Evolutionary conservation across 2,797 vertebrate genomes (phyloP), one percentile per base, ranked within the genome.

Genomic region (Amblyraja radiata): DNA sequence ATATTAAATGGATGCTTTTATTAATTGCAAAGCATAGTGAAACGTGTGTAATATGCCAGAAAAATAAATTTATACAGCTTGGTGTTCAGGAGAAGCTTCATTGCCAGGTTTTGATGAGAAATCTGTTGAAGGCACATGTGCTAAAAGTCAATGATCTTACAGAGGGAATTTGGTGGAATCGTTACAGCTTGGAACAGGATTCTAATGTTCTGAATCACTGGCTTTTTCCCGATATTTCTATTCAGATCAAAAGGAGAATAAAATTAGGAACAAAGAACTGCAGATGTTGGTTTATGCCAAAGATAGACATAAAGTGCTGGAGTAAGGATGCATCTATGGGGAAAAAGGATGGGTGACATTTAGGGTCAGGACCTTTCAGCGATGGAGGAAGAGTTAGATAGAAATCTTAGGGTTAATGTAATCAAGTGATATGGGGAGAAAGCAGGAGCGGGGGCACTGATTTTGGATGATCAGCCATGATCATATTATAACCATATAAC

Each of bases 1-100:
- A 32, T 21, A 9, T 90, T 90, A 54, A 90, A 71, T 90, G 36
- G 71, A 71, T 90, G 86, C 39, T 71, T 68, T 23, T 32, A 71
- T 39, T 90, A 90, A 90, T 32, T 71, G 58, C 21, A 90, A 90
- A 90, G 63, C 32, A 90, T 18, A 71, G 65, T 90, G 65, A 7
- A 18, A 68, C 86, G 1, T 90, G 32, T 63, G 68, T 90, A 90
- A 39, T 71, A 68, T 23, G 9, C 61, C 63, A 39, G 63, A 39
- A 5, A 90, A 71, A 71, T 36, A 6, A 36, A 90, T 71, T 0
- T 21, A 71, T 23, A 32, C 68, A 68, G 11, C 13, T 90, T 63
- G 68, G n/a, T 39, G 58, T 71, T 63, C 86, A 90, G 16, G 68
- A 61, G 23, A 32, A 71, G 28, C 4, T 90, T 90, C n/a, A 90